These are phyloP conservation scores for Tenualosa ilisha DNA, from an alignment of 2,797 vertebrate species.

Conservation along the genomic window DNA sequence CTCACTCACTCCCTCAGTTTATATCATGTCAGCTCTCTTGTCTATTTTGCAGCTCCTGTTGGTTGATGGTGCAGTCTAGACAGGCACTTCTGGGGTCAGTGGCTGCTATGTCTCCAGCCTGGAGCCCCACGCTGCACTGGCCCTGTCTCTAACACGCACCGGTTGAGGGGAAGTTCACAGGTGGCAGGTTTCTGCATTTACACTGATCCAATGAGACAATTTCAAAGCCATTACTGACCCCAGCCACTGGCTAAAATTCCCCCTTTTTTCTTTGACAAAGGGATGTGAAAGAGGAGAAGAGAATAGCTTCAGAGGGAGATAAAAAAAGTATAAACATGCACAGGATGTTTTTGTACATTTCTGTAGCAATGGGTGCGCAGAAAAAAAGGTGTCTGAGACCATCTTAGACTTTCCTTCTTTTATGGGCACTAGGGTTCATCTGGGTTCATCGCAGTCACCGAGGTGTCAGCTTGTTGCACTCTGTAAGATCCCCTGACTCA, in stretches of 20 bases:
- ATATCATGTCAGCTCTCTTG: neutral
- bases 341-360: no score
- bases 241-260: neutral
- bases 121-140: neutral
- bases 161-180: neutral
- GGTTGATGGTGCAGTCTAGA: neutral
- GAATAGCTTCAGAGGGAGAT: neutral
- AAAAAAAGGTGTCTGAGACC: neutral
- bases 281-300: neutral
- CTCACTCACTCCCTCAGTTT: neutral
- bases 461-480: no score
- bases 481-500: no score
- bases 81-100: neutral
- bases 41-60: neutral
- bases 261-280: neutral
- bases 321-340: neutral
- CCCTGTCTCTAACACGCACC: neutral
- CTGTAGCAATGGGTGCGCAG: no score
- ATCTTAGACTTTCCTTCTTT: no score
- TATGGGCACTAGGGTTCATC: no score
- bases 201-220: neutral
- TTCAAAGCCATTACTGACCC: neutral
- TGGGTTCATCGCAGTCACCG: no score
- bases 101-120: neutral
- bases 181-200: neutral